Evolutionary conservation across 2,888 invertebrate species (phyloP), one percentile per base, ranked within the genome.

Genomic region (Sinhomidia bicolor): DNA sequence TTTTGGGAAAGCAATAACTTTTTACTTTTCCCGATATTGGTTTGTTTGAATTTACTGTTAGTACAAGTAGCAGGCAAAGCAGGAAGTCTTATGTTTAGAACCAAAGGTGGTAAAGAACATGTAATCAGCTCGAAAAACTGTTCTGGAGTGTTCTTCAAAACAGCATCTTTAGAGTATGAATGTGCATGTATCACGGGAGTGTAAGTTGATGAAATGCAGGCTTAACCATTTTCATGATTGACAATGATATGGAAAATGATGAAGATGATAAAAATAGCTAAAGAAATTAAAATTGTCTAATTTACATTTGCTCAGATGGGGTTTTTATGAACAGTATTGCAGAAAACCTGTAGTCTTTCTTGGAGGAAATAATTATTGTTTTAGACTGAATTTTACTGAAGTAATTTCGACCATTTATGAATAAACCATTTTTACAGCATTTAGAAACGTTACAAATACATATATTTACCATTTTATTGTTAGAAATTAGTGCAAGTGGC

Each of bases 141-240:
- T 9, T 23, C 71, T 1, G 71, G 71, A 9, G 14, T 71, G 1
- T 71, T 71, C 44, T 71, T 71, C 14, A 41, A 68, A 32, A 41
- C 41, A 85, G 54, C 79, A 17, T 78, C 91, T 10, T 68, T 23
- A 1, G n/a, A n/a, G 4, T 90, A 76, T 29, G 60, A 85, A 14
- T 91, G 91, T 62, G 79, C 82, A 12, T 90, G 91, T 44, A 23
- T 91, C 14, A 88, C 88, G 7, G 91, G 91, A 81, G 90, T 91
- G 88, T 90, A 44, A 74, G 83, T 41, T 76, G 32, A 74, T 23
- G 1, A 47, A 23, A 41, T 68, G 10, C 26, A 32, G 12, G 14
- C 32, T 20, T 17, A n/a, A 32, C n/a, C 3, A 36, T 80, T 26
- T 26, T 10, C 4, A 23, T 47, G 36, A 36, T 36, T 36, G 3